Conservation (phyloP, 2,888 invertebrate species). For the Caenorhabditis parvicauda region DNA sequence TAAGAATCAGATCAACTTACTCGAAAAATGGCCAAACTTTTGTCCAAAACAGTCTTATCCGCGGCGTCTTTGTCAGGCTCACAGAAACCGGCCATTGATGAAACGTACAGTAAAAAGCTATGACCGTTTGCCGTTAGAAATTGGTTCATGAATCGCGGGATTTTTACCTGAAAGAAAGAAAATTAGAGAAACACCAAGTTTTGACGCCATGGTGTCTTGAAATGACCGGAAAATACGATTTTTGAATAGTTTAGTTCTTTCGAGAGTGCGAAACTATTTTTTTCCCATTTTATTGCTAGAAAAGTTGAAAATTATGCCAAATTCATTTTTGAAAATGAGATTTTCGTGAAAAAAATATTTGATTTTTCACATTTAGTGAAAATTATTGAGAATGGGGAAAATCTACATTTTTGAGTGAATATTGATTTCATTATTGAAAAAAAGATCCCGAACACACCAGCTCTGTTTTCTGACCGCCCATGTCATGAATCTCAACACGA, state of each 20-base stretch:
- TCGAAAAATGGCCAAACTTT: constrained; percentile 33
- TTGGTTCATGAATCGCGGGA: constrained; percentile 44
- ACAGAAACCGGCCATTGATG: constrained; percentile 56
- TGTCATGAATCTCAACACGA: constrained; percentile 52
- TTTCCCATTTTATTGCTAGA: too few relatives aligned
- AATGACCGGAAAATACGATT: too few relatives aligned
- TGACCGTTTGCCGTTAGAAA: constrained; percentile 35
- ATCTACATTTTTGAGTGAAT: too few relatives aligned
- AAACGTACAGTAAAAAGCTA: constrained; percentile 53
- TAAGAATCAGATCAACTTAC: too few relatives aligned
- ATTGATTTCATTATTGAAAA: neutral
- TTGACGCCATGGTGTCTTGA: neutral
- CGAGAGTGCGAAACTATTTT: too few relatives aligned
- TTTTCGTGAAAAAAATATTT: too few relatives aligned
- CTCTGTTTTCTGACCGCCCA: constrained; percentile 56
- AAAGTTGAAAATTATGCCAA: neutral
- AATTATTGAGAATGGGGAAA: too few relatives aligned
- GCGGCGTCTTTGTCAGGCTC: constrained; percentile 41
- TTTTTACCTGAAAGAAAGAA: constrained; percentile 37
- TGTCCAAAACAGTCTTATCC: constrained; percentile 50
- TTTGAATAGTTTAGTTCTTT: too few relatives aligned
- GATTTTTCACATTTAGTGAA: neutral
- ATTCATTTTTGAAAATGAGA: neutral
- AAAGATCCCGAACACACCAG: constrained; percentile 22
- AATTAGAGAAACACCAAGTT: too few relatives aligned